Base-by-base conservation (phyloP, 2,113 vertebrate genomes). In the Phycodurus eques region DNA sequence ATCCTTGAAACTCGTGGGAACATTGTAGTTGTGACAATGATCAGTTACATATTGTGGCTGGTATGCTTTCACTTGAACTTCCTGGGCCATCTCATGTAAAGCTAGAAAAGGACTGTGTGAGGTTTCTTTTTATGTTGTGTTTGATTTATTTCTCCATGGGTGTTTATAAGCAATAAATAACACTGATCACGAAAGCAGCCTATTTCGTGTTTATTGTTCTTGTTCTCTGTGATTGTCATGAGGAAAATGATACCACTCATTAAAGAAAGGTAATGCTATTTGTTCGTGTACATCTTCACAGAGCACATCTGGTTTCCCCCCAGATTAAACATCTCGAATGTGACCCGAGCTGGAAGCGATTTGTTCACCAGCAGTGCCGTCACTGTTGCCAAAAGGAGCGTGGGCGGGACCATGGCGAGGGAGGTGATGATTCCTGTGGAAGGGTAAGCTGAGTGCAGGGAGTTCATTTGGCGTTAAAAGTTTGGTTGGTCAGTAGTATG, bases 341-440 rank as follows among this genome's bases (percentile, higher is more conserved):
- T 91, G 89, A 87, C 87, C 88, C 80, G 80, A 82, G 79, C 84
- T 89, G 84, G 79, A 84, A 88, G 86, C 65, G 57, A 86, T 87
- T 89, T 85, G 72, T 81, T 88, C 76, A 72, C 72, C 72, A 54
- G 79, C 76, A 85, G 77, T 82, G 79, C 70, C 20, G 72, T 79
- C 71, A 71, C 75, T 77, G 61, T 78, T 80, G 85, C 90, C 83
- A 87, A 81, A 77, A 85, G 81, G 71, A 42, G 46, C 75, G 65
- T 68, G 68, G 71, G 62, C 7, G 56, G 54, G 75, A 63, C 71
- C 49, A 56, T 22, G 73, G 35, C 20, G 65, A 27, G n/a, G n/a
- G 44, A 19, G 10, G 17, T 12, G 39, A 35, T 62, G 75, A 74
- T 67, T 86, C 77, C 71, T 75, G 69, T 84, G 76, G 73, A 83